Conservation (phyloP, 1,140 invertebrate genomes). For the Drosophila jambulina region DNA sequence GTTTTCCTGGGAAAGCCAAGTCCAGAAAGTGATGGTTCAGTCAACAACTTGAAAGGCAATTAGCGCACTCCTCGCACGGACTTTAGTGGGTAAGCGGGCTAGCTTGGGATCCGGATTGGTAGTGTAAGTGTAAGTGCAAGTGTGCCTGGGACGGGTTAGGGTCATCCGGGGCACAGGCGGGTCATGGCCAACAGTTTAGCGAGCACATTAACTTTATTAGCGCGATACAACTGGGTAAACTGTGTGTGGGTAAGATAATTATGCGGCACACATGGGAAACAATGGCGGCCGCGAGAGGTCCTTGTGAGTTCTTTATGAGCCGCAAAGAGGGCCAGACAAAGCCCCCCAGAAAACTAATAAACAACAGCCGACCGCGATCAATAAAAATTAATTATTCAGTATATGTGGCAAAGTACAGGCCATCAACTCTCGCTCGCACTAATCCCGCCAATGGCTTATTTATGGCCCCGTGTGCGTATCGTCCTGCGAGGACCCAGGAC, state of each 20-base stretch:
- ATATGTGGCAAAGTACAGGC: slow-evolving; percentile 45
- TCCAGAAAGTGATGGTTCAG: slow-evolving; percentile 53
- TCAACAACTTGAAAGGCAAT: slow-evolving; percentile 79
- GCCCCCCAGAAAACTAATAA: slow-evolving; percentile 70
- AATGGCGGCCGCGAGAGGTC: slow-evolving; percentile 46
- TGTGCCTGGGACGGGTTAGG: slow-evolving; percentile 24
- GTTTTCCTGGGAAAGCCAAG: slow-evolving; percentile 33
- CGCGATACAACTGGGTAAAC: slow-evolving; percentile 63
- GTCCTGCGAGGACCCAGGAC: slow-evolving; percentile 20
- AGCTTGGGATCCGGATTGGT: not conserved
- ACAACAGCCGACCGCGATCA: slow-evolving; percentile 70
- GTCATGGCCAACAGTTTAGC: slow-evolving; percentile 77
- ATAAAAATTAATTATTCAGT: slow-evolving; percentile 83
- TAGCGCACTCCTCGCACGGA: slow-evolving; percentile 61
- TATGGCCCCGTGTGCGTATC: slow-evolving; percentile 35
- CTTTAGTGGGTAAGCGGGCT: slow-evolving; percentile 7
- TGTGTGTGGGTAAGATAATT: slow-evolving; percentile 50
- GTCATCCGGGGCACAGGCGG: slow-evolving; percentile 57
- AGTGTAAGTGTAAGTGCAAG: not conserved
- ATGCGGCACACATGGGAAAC: slow-evolving; percentile 63
- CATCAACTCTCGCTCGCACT: slow-evolving; percentile 68
- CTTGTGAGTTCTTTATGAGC: slow-evolving; percentile 57
- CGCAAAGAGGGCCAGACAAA: slow-evolving; percentile 52
- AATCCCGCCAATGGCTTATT: slow-evolving; percentile 66
- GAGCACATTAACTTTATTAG: slow-evolving; percentile 76